Conservation (phyloP, 2,888 invertebrate genomes). For the Amphipyra berbera region DNA sequence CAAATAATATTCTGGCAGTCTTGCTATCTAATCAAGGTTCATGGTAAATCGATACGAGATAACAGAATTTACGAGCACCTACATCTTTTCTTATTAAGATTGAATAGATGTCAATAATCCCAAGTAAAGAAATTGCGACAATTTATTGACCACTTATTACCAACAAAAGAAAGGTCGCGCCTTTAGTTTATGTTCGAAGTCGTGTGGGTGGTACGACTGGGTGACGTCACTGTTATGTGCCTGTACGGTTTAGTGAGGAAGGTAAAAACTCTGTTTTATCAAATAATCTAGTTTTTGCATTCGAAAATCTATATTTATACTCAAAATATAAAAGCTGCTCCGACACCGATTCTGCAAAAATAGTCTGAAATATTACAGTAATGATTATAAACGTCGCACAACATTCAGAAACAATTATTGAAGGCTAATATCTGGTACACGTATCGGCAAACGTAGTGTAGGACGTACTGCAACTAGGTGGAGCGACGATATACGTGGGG, state of each 20-base stretch:
- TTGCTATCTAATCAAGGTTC: conserved; percentile 55
- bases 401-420: too few relatives aligned
- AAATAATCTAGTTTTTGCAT: neutral
- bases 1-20: conserved; percentile 30
- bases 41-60: conserved; percentile 61
- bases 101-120: conserved; percentile 57
- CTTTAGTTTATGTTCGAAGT: conserved; percentile 53
- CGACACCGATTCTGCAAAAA: neutral
- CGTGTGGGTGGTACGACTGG: conserved; percentile 33
- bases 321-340: neutral
- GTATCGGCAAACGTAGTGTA: too few relatives aligned
- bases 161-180: conserved; percentile 59
- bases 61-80: conserved; percentile 60
- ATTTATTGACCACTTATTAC: conserved; percentile 62
- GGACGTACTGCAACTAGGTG: too few relatives aligned
- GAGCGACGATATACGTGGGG: too few relatives aligned
- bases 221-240: conserved; percentile 45
- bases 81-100: conserved; percentile 63
- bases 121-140: conserved; percentile 57
- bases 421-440: too few relatives aligned
- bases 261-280: conserved; percentile 24
- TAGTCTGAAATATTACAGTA: neutral
- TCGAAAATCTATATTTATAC: neutral
- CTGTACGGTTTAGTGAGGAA: conserved; percentile 34
- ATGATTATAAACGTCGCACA: too few relatives aligned